Conservation (phyloP, 2,888 invertebrate genomes). For the Lasioglossum malachurum region DNA sequence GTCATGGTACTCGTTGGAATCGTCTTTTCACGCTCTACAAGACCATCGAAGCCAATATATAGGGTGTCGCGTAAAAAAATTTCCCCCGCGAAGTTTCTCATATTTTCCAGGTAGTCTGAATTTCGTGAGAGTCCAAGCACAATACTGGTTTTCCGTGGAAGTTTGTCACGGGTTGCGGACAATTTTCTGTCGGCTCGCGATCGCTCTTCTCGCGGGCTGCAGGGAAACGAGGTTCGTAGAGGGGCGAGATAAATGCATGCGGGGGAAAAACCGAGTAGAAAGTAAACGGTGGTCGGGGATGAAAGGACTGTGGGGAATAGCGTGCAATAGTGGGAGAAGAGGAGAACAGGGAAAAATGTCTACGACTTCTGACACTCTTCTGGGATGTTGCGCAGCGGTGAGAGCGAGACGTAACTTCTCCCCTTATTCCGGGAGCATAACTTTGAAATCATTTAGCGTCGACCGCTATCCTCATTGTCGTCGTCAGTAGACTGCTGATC, state of each 20-base stretch:
- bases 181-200: conserved; percentile 23
- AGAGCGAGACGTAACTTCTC: neutral
- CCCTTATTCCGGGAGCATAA: neutral
- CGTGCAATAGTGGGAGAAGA: neutral
- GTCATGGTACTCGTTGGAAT: neutral
- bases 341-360: conserved; percentile 22
- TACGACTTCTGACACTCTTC: conserved; percentile 17
- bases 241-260: conserved; percentile 33
- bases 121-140: neutral
- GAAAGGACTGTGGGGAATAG: conserved; percentile 13
- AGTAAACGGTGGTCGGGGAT: neutral
- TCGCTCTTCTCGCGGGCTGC: conserved; percentile 6
- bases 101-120: neutral
- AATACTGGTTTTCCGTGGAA: neutral
- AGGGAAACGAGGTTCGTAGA: neutral
- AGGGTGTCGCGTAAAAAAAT: neutral
- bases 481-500: neutral
- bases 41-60: neutral
- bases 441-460: neutral
- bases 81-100: too few species aligned
- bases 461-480: neutral
- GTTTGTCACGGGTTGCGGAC: conserved; percentile 27
- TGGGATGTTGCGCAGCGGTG: neutral
- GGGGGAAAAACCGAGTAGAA: conserved; percentile 7
- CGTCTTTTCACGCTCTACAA: neutral